Evolutionary conservation across 2,888 invertebrate genomes (phyloP).

Genomic region (Epinotia demarniana): DNA sequence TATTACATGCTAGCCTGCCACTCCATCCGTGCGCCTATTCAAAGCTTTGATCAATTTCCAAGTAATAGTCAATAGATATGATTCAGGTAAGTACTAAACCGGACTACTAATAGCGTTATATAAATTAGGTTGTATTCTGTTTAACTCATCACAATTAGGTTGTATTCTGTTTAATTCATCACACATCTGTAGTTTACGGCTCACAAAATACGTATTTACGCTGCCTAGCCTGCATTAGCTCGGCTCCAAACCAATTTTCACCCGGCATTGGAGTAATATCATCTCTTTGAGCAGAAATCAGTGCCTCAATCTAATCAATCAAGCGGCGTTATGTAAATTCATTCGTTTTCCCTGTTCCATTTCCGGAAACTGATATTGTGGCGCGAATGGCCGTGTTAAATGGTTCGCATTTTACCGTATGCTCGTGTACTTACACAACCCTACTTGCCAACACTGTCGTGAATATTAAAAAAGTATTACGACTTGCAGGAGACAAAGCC

Average conservation of each 20-base stretch:
- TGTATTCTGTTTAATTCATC: background rate
- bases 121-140: background rate
- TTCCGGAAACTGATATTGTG: conserved; percentile 28
- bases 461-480: no score
- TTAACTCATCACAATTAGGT: background rate
- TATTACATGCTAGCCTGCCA: no score
- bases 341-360: conserved; percentile 33
- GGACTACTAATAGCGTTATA: no score
- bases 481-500: no score
- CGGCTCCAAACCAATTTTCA: conserved; percentile 50
- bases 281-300: conserved; percentile 58
- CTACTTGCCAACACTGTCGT: no score
- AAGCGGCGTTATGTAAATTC: conserved; percentile 56
- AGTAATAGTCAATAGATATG: no score
- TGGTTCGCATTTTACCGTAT: background rate
- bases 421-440: background rate
- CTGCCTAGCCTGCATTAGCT: conserved; percentile 17
- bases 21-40: no score
- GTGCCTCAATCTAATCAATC: conserved; percentile 61
- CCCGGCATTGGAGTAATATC: conserved; percentile 59
- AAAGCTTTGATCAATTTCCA: no score
- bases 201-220: background rate
- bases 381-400: background rate
- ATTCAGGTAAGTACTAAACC: no score
- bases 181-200: background rate